These are phyloP conservation scores for Drosophila navojoa DNA, from an alignment of 1,140 invertebrate genomes.

Conservation along the genomic window DNA sequence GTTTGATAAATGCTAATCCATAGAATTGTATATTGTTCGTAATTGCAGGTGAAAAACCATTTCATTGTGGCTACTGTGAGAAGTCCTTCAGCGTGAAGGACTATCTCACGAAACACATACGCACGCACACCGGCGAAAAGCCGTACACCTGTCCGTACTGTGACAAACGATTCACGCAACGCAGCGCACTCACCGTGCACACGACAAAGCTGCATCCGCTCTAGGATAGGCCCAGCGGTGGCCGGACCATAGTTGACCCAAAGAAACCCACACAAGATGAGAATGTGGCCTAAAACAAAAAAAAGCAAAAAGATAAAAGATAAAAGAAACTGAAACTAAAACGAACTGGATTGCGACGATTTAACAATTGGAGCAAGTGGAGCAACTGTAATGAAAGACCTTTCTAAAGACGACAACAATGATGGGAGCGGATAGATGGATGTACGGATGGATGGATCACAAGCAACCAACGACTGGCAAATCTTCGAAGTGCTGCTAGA, in stretches of 20 bases:
- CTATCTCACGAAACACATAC: constrained; percentile 83
- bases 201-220: constrained; percentile 83
- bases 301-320: too few relatives aligned
- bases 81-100: constrained; percentile 83
- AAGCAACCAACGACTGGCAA: constrained; percentile 78
- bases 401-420: constrained; percentile 69
- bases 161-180: constrained; percentile 82
- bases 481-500: constrained; percentile 77
- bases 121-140: constrained; percentile 82
- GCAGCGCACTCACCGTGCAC: constrained; percentile 80
- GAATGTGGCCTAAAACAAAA: constrained; percentile 17
- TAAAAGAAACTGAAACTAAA: constrained; percentile 13
- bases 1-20: constrained; percentile 60
- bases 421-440: constrained; percentile 23
- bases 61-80: constrained; percentile 81
- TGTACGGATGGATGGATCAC: constrained; percentile 1
- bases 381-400: constrained; percentile 74
- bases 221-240: constrained; percentile 79
- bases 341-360: constrained; percentile 18
- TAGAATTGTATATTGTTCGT: constrained; percentile 39
- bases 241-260: constrained; percentile 60
- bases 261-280: constrained; percentile 26
- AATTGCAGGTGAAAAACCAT: constrained; percentile 81
- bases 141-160: constrained; percentile 82
- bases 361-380: constrained; percentile 16